Conservation (phyloP, 1,140 invertebrate genomes). For the Saxidomus purpurata region DNA sequence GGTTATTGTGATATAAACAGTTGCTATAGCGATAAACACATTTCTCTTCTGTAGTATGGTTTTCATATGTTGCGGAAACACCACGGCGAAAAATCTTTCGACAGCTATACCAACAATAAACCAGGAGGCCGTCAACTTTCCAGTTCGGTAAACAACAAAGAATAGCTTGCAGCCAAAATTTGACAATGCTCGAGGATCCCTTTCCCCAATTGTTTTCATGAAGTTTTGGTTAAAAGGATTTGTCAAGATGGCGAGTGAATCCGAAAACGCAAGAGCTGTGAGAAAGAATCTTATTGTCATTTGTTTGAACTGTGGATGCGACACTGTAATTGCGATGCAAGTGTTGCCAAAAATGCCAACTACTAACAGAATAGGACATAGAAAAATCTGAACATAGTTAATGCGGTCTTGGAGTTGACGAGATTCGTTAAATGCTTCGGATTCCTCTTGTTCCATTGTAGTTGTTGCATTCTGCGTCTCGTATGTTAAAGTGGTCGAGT, state of each 20-base stretch:
- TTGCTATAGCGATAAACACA: neutral
- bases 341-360: neutral
- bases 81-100: conserved; percentile 75
- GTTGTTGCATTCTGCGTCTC: too few relatives aligned
- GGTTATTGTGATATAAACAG: conserved; percentile 29
- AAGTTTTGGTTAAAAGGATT: conserved; percentile 44
- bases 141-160: conserved; percentile 68
- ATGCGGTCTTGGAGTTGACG: neutral
- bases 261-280: neutral
- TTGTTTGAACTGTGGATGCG: neutral
- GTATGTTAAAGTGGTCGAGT: too few relatives aligned
- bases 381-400: neutral
- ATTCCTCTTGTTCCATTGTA: too few relatives aligned
- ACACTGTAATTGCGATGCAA: neutral
- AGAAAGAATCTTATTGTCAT: conserved; percentile 20
- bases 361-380: conserved; percentile 9
- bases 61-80: conserved; percentile 73
- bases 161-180: conserved; percentile 70
- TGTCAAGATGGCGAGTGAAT: conserved; percentile 2
- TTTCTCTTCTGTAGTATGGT: conserved; percentile 52
- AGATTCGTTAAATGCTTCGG: too few relatives aligned
- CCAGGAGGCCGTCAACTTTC: conserved; percentile 79
- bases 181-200: conserved; percentile 69
- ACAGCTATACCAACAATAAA: conserved; percentile 73
- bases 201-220: conserved; percentile 46